These are phyloP conservation scores for Oscheius sp. DNA, from an alignment of 2,888 invertebrate species.

Conservation along the genomic window DNA sequence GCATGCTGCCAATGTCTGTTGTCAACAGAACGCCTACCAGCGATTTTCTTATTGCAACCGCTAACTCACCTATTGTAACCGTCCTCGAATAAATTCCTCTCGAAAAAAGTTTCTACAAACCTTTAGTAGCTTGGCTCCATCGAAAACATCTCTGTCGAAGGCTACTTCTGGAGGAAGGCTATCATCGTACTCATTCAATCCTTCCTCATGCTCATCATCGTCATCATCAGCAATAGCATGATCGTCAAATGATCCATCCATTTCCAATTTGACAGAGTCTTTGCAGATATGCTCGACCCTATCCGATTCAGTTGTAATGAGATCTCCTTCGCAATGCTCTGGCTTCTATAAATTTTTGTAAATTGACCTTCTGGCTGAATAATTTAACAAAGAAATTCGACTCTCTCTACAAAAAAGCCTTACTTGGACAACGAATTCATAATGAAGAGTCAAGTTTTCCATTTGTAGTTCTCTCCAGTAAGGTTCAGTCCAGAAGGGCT, in stretches of 20 bases:
- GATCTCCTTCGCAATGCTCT: slow-evolving; percentile 58
- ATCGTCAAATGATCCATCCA: slow-evolving; percentile 20
- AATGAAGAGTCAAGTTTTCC: slow-evolving; percentile 60
- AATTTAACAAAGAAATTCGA: slow-evolving; percentile 19
- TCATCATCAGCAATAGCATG: slow-evolving; percentile 27
- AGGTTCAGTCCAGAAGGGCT: slow-evolving; percentile 66
- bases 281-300: slow-evolving; percentile 27
- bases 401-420: not conserved
- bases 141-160: slow-evolving; percentile 65
- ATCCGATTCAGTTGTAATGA: slow-evolving; percentile 33
- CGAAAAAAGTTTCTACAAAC: slow-evolving; percentile 13
- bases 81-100: not conserved
- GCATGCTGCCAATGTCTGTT: too few species aligned
- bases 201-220: slow-evolving; percentile 58
- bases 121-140: slow-evolving; percentile 51
- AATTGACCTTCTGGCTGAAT: too few species aligned
- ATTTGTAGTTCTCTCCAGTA: slow-evolving; percentile 63
- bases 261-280: slow-evolving; percentile 23
- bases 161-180: slow-evolving; percentile 63
- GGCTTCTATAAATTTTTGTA: slow-evolving; percentile 55
- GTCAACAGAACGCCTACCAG: too few species aligned
- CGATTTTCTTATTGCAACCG: too few species aligned
- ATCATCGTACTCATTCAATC: slow-evolving; percentile 62
- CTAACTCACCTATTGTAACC: too few species aligned
- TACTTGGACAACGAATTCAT: slow-evolving; percentile 59